Evolutionary conservation across 2,888 invertebrate species (phyloP), one percentile per base, ranked within the genome.

Genomic region (Oxytorus armatus): DNA sequence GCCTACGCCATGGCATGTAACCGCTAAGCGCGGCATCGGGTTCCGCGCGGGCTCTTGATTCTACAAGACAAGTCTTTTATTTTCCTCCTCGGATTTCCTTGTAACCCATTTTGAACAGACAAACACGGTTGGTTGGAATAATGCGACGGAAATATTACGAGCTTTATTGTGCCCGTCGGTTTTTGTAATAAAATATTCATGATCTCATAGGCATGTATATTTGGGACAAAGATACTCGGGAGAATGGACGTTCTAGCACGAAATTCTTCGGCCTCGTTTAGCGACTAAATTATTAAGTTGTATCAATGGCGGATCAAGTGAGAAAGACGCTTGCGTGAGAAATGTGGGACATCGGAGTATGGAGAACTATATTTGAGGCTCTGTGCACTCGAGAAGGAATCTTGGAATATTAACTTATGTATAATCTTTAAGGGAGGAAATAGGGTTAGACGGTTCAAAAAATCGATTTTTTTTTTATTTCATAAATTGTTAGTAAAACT

Each of bases 1-100:
- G 79, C 83, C 82, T 78, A 82, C 82, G 53, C 68, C 49, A 53
- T 81, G 39, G 76, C 79, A 57, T 82, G 83, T 82, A 82, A 76
- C 79, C 53, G 75, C 73, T 79, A 73, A 82, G 79, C 51, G 44
- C 65, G n/a, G 69, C 72, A 79, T 77, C 72, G 39, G n/a, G 61
- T n/a, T n/a, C 55, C 69, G 33, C 57, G 23, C n/a, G 39, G 21
- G 44, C 65, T 68, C 65, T 21, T 51, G 59, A 65, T 23, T 57
- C 18, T 59, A 59, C 72, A 75, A 69, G 61, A 63, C 61, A 29
- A 18, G 49, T 39, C 14, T 44, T 25, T 51, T 59, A 65, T 70
- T 66, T 42, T 44, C 4, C 53, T 39, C 16, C 53, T 53, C n/a
- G 29, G 39, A 36, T 36, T 57, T 23, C 3, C 76, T 21, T 77